Evolutionary conservation across 2,888 invertebrate species (phyloP).

Genomic region (Chalcosyrphus nemorum): DNA sequence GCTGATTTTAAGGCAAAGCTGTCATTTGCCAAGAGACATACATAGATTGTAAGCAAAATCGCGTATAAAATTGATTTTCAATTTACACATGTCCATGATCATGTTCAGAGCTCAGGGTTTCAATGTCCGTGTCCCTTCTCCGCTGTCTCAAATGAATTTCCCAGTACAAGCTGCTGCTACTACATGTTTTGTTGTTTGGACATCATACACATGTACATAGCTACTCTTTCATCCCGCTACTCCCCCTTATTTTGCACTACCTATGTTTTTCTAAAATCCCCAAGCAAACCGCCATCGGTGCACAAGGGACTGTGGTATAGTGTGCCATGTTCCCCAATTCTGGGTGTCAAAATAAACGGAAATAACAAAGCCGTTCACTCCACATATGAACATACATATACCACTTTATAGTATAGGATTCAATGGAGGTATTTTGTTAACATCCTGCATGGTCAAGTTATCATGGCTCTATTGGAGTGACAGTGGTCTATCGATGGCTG

Average conservation of each 20-base stretch:
- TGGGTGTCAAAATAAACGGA: conserved; percentile 24
- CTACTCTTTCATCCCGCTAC: conserved; percentile 18
- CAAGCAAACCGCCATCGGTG: conserved; percentile 4
- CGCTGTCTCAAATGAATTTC: neutral
- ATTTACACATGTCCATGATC: conserved; percentile 34
- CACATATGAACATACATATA: too few species aligned
- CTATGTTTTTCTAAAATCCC: conserved; percentile 35
- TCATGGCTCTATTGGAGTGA: conserved; percentile 14
- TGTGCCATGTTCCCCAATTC: neutral
- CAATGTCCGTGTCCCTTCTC: conserved; percentile 11
- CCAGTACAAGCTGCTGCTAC: conserved; percentile 22
- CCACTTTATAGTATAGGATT: neutral
- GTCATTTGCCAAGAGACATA: neutral
- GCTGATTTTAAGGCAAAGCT: neutral
- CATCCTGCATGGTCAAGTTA: conserved; percentile 7
- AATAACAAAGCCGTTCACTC: conserved; percentile 30
- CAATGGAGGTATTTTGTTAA: conserved; percentile 5
- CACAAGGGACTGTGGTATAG: neutral
- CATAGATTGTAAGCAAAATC: neutral
- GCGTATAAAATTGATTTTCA: conserved; percentile 31
- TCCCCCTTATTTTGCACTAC: conserved; percentile 24
- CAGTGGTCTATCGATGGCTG: conserved; percentile 5
- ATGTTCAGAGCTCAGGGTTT: conserved; percentile 22
- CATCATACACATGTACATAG: conserved; percentile 2
- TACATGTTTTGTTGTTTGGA: conserved; percentile 15